These are phyloP conservation scores for Campaea margaritaria DNA, from an alignment of 2,888 invertebrate species.

Conservation along the genomic window DNA sequence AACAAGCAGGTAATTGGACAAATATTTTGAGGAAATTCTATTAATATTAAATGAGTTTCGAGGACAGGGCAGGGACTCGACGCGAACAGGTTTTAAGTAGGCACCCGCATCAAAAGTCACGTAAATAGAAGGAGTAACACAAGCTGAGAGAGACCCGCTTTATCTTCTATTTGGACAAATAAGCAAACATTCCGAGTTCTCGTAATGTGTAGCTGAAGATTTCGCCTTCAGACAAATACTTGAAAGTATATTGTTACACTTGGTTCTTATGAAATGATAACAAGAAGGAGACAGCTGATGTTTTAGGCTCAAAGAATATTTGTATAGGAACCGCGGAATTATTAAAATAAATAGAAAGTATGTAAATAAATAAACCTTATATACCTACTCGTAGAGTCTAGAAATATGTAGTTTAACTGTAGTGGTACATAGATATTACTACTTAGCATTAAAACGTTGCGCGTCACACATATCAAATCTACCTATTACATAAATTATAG, in stretches of 20 bases:
- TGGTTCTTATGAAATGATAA: slow-evolving; percentile 31
- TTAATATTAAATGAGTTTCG: slow-evolving; percentile 48
- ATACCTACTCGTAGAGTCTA: no score
- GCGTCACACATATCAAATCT: no score
- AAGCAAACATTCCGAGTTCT: slow-evolving; percentile 42
- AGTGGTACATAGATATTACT: no score
- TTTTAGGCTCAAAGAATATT: slow-evolving; percentile 21
- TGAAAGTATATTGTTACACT: slow-evolving; percentile 34
- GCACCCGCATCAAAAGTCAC: slow-evolving; percentile 50
- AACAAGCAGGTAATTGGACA: slow-evolving; percentile 42
- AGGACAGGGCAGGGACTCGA: slow-evolving; percentile 37
- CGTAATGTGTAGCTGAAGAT: slow-evolving; percentile 37
- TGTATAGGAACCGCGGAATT: no score
- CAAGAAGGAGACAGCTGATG: slow-evolving; percentile 17
- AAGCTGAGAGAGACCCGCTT: slow-evolving; percentile 43
- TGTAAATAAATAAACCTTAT: no score
- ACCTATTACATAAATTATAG: no score
- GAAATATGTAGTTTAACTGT: no score
- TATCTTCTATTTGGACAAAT: slow-evolving; percentile 46
- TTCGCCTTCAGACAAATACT: slow-evolving; percentile 35
- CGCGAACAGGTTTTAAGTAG: slow-evolving; percentile 44
- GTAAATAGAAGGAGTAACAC: slow-evolving; percentile 50
- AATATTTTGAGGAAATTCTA: slow-evolving; percentile 48
- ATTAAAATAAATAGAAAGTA: not conserved
- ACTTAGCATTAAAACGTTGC: no score